These are phyloP conservation scores for Procapra przewalskii DNA, from an alignment of 2,113 vertebrate species.

Conservation along the genomic window DNA sequence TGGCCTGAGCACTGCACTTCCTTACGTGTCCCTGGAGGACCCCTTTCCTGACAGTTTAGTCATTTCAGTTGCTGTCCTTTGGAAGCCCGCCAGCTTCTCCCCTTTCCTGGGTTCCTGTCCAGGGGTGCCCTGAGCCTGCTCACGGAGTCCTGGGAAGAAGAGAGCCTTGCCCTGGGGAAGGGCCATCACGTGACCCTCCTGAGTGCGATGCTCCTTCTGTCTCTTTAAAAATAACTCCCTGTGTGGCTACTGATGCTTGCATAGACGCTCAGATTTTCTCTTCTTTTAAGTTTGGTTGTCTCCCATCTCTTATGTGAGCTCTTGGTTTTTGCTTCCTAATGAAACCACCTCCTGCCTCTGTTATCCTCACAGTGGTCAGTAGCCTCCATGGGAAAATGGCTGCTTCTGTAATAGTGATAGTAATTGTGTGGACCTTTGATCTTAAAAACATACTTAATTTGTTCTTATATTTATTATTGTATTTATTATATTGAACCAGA, in stretches of 20 bases:
- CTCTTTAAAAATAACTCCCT: not conserved
- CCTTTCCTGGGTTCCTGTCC: not conserved
- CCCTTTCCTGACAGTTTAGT: not conserved
- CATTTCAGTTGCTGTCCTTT: not conserved
- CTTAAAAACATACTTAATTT: not conserved
- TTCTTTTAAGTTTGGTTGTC: not conserved
- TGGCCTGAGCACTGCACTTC: slow-evolving; percentile 22
- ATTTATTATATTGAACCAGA: not conserved
- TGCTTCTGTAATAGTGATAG: not conserved
- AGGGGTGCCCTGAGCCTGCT: not conserved
- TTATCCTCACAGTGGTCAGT: not conserved
- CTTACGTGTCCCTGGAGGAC: not conserved
- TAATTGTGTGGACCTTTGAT: not conserved
- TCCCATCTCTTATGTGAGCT: not conserved
- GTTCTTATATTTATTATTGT: not conserved
- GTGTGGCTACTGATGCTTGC: not conserved
- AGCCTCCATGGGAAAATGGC: not conserved
- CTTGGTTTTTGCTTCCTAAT: not conserved
- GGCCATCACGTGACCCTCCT: not conserved
- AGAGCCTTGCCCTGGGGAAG: not conserved
- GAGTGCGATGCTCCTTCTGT: not conserved
- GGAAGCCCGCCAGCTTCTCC: not conserved
- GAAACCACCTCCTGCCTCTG: not conserved
- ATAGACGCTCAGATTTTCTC: not conserved
- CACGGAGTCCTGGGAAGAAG: not conserved